Evolutionary conservation across 2,113 vertebrate species (phyloP).

Genomic region (Rhodinocichla rosea): DNA sequence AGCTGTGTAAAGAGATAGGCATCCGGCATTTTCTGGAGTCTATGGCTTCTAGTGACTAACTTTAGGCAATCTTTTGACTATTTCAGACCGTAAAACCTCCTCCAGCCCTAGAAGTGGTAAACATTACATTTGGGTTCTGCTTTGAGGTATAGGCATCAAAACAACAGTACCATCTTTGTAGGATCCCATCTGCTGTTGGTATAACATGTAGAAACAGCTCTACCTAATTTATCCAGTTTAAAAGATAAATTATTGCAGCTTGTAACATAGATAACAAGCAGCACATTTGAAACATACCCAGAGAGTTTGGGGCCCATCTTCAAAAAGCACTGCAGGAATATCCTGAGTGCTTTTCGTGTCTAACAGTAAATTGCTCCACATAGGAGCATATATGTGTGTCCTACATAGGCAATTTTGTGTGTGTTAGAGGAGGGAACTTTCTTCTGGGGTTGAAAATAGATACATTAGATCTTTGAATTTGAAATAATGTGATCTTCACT

Average conservation of each 20-base stretch:
- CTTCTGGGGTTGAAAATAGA: not conserved
- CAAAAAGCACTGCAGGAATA: not conserved
- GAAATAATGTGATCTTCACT: not conserved
- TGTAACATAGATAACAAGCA: not conserved
- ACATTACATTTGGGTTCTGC: not conserved
- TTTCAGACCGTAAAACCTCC: not conserved
- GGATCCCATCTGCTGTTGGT: not conserved
- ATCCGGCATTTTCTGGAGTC: not conserved
- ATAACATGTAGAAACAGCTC: not conserved
- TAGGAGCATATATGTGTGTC: not conserved
- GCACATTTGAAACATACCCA: not conserved
- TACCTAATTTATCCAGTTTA: not conserved
- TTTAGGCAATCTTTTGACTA: not conserved
- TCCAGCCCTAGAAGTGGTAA: not conserved
- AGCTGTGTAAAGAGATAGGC: fast-evolving
- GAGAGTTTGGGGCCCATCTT: not conserved
- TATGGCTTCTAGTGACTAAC: not conserved
- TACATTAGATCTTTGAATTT: not conserved
- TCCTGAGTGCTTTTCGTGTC: not conserved
- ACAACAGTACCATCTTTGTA: not conserved
- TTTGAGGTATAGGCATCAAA: not conserved
- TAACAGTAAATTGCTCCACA: not conserved
- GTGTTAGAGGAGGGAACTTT: not conserved
- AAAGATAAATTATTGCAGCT: not conserved
- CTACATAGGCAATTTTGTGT: not conserved